phyloP scores from a whole-genome alignment of 2,113 vertebrate species.

The Nibea coibor region DNA sequence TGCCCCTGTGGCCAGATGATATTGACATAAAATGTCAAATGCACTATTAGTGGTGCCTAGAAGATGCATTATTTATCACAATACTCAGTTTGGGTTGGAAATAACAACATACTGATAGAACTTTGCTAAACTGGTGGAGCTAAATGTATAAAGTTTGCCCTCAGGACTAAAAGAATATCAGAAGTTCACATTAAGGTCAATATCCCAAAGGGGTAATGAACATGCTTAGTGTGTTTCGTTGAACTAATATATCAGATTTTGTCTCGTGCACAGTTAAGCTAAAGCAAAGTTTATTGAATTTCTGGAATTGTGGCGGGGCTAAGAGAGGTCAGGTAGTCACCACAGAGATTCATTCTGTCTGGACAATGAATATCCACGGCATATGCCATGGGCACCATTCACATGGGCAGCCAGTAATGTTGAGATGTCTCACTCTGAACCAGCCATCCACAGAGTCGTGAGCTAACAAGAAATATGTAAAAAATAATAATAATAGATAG shows the following conservation, averaged over 20 bases:
- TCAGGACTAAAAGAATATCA: neutral
- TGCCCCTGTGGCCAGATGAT: neutral
- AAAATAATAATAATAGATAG: neutral
- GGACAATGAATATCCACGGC: neutral
- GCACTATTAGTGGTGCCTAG: neutral
- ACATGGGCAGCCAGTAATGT: neutral
- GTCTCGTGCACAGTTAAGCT: neutral
- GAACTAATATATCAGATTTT: neutral
- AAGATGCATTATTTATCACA: neutral
- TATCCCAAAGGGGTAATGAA: neutral
- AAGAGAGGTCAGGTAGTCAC: neutral
- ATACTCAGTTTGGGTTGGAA: neutral
- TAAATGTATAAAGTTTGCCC: neutral
- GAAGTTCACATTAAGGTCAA: conserved; percentile 6
- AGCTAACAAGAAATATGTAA: neutral
- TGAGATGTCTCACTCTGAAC: neutral
- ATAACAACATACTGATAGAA: neutral
- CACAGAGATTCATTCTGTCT: conserved; percentile 1
- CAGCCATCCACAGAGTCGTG: too few relatives aligned
- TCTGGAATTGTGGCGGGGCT: neutral
- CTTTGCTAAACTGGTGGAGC: neutral
- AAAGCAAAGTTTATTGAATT: neutral
- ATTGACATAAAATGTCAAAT: neutral
- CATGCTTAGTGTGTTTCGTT: neutral
- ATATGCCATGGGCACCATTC: neutral